Conservation (phyloP, 1,140 invertebrate genomes). For the Philaenus spumarius region DNA sequence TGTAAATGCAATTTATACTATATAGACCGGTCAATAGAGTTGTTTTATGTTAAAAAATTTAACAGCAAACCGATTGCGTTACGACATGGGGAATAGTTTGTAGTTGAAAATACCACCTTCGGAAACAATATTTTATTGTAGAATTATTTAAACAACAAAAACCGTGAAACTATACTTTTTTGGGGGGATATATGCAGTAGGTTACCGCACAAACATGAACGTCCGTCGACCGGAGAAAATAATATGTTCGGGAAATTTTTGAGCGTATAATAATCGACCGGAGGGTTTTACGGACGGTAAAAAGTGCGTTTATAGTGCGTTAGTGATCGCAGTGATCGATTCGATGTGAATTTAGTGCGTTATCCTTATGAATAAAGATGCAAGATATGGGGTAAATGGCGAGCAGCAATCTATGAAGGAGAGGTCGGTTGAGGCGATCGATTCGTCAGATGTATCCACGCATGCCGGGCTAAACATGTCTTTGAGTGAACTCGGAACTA, state of each 20-base stretch:
- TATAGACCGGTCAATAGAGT: too few relatives aligned
- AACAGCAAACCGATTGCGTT: too few relatives aligned
- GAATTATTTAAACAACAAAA: too few relatives aligned
- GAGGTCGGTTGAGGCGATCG: constrained; percentile 26
- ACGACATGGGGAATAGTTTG: too few relatives aligned
- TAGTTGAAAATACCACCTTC: too few relatives aligned
- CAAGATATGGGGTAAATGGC: constrained; percentile 29
- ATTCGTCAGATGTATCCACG: constrained; percentile 29
- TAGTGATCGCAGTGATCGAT: neutral
- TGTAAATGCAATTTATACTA: too few relatives aligned
- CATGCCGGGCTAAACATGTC: constrained; percentile 28
- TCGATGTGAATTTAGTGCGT: neutral
- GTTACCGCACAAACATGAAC: constrained; percentile 9
- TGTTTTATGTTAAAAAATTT: too few relatives aligned
- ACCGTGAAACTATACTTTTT: too few relatives aligned
- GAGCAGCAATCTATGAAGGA: constrained; percentile 24
- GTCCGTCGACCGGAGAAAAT: constrained; percentile 5
- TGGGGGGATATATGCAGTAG: constrained; percentile 1
- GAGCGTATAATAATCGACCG: neutral
- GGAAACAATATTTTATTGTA: too few relatives aligned
- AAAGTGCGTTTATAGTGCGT: constrained; percentile 2
- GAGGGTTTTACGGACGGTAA: neutral
- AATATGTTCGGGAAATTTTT: constrained; percentile 5
- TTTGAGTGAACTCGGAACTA: constrained; percentile 21
- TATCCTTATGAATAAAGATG: constrained; percentile 22